Percentiles rank a stretch among this genome's conserved stretches.
Evolutionary conservation across 2,797 vertebrate genomes (phyloP).

Genomic region (Chaetodon trifasciatus): DNA sequence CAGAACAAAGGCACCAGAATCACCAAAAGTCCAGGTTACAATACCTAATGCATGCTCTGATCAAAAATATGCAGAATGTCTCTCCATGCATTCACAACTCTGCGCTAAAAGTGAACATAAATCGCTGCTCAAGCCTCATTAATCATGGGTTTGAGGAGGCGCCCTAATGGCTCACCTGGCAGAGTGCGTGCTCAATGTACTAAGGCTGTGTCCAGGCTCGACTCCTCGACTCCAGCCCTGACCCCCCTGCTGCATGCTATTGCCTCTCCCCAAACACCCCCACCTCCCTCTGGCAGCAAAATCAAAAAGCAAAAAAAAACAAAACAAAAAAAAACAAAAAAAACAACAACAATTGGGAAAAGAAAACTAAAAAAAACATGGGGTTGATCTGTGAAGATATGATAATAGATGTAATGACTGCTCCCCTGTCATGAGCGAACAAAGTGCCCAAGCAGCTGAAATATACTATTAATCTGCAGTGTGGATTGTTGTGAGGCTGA

Average conservation of each 20-base stretch:
- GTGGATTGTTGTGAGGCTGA: conserved; percentile 9
- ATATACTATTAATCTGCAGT: conserved; percentile 22
- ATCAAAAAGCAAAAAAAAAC: too few species aligned
- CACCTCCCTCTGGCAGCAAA: too few species aligned
- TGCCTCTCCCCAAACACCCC: too few species aligned
- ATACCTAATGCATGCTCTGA: background rate
- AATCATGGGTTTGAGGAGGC: background rate
- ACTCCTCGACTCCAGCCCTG: too few species aligned
- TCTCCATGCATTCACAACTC: background rate
- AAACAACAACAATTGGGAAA: too few species aligned
- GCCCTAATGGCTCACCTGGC: too few species aligned
- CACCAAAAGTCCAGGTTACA: background rate
- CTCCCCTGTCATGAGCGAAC: background rate
- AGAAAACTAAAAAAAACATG: too few species aligned
- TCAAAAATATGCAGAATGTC: background rate
- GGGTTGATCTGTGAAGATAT: background rate
- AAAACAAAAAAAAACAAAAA: too few species aligned
- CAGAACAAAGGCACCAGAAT: background rate
- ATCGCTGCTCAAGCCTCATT: background rate
- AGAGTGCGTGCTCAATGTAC: too few species aligned
- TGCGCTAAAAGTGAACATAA: background rate
- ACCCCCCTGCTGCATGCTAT: too few species aligned
- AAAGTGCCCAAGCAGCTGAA: conserved; percentile 22
- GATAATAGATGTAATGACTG: background rate
- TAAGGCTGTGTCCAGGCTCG: too few species aligned